Evolutionary conservation across 2,888 invertebrate species (phyloP).

Genomic region (Drosophila recens): DNA sequence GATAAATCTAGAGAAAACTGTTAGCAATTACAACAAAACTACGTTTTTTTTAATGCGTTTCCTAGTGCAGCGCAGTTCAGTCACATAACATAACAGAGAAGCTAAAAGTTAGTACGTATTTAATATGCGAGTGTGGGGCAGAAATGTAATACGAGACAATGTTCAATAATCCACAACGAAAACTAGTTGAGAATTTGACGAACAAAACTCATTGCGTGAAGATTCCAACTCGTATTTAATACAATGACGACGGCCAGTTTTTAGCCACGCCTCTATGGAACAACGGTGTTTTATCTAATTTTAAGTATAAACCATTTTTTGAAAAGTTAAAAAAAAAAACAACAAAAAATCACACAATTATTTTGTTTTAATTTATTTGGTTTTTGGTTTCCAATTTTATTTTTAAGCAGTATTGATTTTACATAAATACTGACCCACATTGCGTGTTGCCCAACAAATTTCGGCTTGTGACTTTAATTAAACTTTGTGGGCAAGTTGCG

Average conservation of each 20-base stretch:
- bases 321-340: slow-evolving; percentile 21
- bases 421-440: slow-evolving; percentile 72
- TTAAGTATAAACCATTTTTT: slow-evolving; percentile 17
- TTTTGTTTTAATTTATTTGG: slow-evolving; percentile 29
- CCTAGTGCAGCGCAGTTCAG: slow-evolving; percentile 44
- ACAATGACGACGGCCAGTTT: slow-evolving; percentile 30
- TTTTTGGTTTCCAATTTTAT: slow-evolving; percentile 14
- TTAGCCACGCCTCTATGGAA: slow-evolving; percentile 12
- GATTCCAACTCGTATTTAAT: background rate
- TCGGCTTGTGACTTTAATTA: slow-evolving; percentile 75
- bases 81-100: slow-evolving; percentile 18
- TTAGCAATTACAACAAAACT: slow-evolving; percentile 34
- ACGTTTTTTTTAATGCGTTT: slow-evolving; percentile 36
- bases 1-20: slow-evolving; percentile 25
- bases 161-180: background rate
- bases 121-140: background rate
- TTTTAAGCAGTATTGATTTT: slow-evolving; percentile 61
- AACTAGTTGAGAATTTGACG: slow-evolving; percentile 2
- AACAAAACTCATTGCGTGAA: background rate
- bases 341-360: slow-evolving; percentile 6
- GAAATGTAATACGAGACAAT: background rate
- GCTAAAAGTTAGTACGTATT: slow-evolving; percentile 10
- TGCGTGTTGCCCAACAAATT: slow-evolving; percentile 57
- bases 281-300: slow-evolving; percentile 29
- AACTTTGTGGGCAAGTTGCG: slow-evolving; percentile 53